Base-by-base conservation (phyloP, 2,888 invertebrate species). In the Watsonalla binaria region DNA sequence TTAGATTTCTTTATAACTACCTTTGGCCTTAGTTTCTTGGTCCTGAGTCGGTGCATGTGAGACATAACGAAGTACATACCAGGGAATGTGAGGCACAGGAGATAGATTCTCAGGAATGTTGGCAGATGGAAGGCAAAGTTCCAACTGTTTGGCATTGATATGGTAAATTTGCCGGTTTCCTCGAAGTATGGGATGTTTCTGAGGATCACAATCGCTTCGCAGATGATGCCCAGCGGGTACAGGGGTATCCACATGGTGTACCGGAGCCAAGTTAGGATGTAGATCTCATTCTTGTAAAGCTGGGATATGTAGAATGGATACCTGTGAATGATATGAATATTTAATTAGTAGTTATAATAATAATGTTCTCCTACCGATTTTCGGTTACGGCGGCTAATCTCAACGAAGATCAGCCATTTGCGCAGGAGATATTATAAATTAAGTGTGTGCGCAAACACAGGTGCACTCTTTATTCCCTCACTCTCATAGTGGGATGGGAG, bases 191-290 rank as follows among this genome's bases (percentile, higher is more conserved):
- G 96, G 74, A 98, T 95, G 78, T 97, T 96, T 52, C 96, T 92
- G 14, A 96, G 88, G 46, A 96, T 92, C 11, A 96, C 92, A 5
- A 96, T 93, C 0, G 96, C 95, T 90, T 99, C 98, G 72, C 96
- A 95, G 0, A 97, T 74, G 65, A 98, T 94, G 6, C 98, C 98
- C 45, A 98, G 77, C 0, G 99, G 99, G 82, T 98, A 99, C 0
- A 98, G 91, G 0, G 97, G 94, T 62, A 99, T 96, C 98, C 98
- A 99, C 54, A 97, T 92, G 0, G 96, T 95, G 82, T 99, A 98
- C 13, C 99, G 93, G 4, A 99, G 84, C 98, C 98, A 99, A 0
- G 97, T 98, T 7, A 99, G 81, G 5, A 96, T 70, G 48, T 92
- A 92, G 39, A 96, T 91, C 56, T 96, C 94, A 34, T 93, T 93